Evolutionary conservation across 1,140 invertebrate genomes (phyloP).

Genomic region (Drosophila leontia): DNA sequence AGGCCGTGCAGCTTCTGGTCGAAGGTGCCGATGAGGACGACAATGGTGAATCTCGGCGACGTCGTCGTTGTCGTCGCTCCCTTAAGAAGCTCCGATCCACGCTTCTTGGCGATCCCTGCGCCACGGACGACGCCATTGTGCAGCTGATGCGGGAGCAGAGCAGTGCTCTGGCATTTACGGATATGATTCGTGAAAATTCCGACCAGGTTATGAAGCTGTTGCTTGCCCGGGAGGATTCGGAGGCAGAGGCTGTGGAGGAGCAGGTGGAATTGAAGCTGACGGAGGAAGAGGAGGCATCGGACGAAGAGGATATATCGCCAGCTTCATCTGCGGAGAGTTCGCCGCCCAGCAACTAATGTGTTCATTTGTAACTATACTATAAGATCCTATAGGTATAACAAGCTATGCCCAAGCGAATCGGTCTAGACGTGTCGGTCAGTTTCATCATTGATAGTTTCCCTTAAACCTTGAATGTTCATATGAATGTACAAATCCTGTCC

Average conservation of each 20-base stretch:
- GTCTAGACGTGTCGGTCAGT: no score
- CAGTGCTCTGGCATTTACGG: neutral
- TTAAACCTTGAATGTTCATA: no score
- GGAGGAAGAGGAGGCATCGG: neutral
- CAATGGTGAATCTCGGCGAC: neutral
- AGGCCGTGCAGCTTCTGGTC: slow-evolving; percentile 64
- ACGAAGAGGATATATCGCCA: neutral
- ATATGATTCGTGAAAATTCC: slow-evolving; percentile 30
- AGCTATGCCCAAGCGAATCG: no score
- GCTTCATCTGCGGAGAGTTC: neutral
- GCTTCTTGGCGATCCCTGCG: slow-evolving; percentile 51
- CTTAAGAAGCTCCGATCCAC: slow-evolving; percentile 25
- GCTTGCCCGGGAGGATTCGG: slow-evolving; percentile 26
- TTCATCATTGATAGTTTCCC: no score
- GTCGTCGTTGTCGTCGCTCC: slow-evolving; percentile 22
- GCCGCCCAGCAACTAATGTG: slow-evolving; percentile 4
- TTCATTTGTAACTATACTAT: neutral
- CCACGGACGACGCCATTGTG: slow-evolving; percentile 31
- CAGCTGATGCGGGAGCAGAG: slow-evolving; percentile 31
- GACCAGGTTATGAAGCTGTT: slow-evolving; percentile 34
- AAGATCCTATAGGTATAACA: no score
- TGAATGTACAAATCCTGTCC: no score
- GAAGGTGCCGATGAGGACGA: slow-evolving; percentile 37
- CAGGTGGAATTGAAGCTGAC: neutral
- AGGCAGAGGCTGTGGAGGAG: slow-evolving; percentile 5